These are phyloP conservation scores for Helogale parvula DNA, from an alignment of 2,113 vertebrate species.

Conservation along the genomic window DNA sequence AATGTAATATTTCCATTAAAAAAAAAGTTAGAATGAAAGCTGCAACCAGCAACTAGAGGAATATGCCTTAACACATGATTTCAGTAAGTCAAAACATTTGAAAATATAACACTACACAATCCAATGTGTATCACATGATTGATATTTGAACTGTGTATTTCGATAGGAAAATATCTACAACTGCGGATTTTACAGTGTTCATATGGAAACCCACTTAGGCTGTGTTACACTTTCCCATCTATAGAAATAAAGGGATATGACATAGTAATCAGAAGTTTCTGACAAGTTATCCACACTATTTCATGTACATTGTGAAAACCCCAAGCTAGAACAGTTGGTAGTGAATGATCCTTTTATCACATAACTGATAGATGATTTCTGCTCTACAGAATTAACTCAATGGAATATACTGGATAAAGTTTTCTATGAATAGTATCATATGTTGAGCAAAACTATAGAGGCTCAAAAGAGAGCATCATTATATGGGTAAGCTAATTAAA, in stretches of 20 bases:
- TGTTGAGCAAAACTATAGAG: not conserved
- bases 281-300: not conserved
- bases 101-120: not conserved
- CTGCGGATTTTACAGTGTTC: not conserved
- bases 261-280: not conserved
- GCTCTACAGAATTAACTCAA: not conserved
- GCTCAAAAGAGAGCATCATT: not conserved
- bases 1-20: not conserved
- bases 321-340: not conserved
- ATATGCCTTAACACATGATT: not conserved
- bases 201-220: not conserved
- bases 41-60: not conserved
- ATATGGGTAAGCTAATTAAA: not conserved
- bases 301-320: not conserved
- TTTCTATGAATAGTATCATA: not conserved
- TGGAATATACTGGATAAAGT: not conserved
- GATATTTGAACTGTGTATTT: not conserved
- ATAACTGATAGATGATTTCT: not conserved
- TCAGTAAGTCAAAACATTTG: not conserved
- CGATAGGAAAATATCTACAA: not conserved
- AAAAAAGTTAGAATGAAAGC: not conserved
- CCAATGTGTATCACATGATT: not conserved
- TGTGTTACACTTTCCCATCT: not conserved
- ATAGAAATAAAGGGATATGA: not conserved
- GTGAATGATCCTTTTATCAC: not conserved